Percentiles rank a stretch among this genome's conserved stretches.
phyloP scores from a whole-genome alignment of 2,113 vertebrate genomes.

The Oreotrochilus melanogaster region DNA sequence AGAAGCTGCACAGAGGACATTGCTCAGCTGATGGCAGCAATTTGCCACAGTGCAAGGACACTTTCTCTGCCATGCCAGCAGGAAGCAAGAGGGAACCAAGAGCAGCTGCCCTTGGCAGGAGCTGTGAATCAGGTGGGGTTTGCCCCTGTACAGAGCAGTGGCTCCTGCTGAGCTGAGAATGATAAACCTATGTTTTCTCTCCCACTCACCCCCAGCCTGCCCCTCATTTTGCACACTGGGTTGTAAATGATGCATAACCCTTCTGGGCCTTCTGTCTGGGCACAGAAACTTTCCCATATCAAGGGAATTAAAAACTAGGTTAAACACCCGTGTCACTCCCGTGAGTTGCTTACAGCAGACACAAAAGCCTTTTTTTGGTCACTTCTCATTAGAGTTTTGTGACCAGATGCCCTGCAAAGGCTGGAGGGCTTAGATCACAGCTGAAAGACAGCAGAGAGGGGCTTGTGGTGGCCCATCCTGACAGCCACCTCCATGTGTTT shows the following conservation, averaged over 20 bases:
- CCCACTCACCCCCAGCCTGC: background rate
- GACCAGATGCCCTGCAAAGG: background rate
- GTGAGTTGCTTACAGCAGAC: conserved; percentile 2
- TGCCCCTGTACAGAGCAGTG: background rate
- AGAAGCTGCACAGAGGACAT: background rate
- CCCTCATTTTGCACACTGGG: background rate
- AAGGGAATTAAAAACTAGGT: conserved; percentile 59
- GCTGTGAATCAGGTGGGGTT: background rate
- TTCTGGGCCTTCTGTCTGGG: conserved; percentile 55
- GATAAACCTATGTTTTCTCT: background rate
- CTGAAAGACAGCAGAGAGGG: background rate
- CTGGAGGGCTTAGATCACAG: background rate
- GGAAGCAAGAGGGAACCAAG: background rate
- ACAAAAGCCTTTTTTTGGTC: background rate
- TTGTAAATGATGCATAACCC: conserved; percentile 68
- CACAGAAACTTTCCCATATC: background rate
- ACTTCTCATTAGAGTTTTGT: background rate
- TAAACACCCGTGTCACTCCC: conserved; percentile 10
- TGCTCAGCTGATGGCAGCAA: fast-evolving
- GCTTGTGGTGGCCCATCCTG: background rate
- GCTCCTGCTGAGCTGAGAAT: conserved; percentile 46
- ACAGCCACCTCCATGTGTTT: background rate
- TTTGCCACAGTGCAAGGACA: background rate
- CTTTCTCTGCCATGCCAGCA: background rate
- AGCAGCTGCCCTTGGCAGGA: background rate